Percentiles rank a stretch among this genome's conserved stretches.
phyloP scores from a whole-genome alignment of 2,113 vertebrate species.

The Oryzias melastigma region DNA sequence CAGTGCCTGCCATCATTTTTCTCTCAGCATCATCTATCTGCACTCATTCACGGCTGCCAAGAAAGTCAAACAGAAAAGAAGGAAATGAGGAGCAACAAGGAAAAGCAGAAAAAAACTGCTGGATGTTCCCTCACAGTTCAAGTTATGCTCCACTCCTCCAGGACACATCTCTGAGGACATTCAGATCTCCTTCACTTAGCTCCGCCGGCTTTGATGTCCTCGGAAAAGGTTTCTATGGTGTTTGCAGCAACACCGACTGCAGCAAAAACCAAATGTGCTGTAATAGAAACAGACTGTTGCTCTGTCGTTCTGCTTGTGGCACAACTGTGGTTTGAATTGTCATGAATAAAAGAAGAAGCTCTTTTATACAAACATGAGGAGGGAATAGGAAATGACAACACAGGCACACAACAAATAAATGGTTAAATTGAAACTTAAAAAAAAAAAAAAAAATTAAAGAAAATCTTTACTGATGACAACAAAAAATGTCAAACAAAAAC shows the following conservation, averaged over 20 bases:
- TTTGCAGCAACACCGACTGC: conserved; percentile 18
- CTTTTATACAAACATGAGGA: conserved; percentile 31
- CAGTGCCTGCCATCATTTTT: conserved; percentile 17
- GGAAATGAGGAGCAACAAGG: conserved; percentile 10
- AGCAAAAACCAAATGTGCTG: conserved; percentile 53
- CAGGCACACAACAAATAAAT: conserved; percentile 33
- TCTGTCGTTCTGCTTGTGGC: conserved; percentile 45
- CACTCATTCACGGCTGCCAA: conserved; percentile 33
- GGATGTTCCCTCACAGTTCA: conserved; percentile 21
- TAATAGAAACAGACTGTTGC: conserved; percentile 44
- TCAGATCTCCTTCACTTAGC: conserved; percentile 45
- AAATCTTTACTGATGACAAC: conserved; percentile 29
- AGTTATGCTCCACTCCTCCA: conserved; percentile 45
- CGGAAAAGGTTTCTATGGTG: conserved; percentile 42
- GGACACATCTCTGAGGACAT: conserved; percentile 48
- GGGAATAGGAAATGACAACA: conserved; percentile 34
- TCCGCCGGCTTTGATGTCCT: conserved; percentile 41
- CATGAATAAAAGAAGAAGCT: conserved; percentile 37
- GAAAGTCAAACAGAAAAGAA: conserved; percentile 22
- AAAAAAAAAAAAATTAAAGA: conserved; percentile 29
- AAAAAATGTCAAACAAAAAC: conserved; percentile 19
- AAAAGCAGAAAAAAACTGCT: conserved; percentile 27
- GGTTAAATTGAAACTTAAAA: conserved; percentile 35
- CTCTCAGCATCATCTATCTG: conserved; percentile 32
- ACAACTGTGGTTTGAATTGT: conserved; percentile 39